Evolutionary conservation across 1,140 invertebrate species (phyloP).

Genomic region (Homarus americanus): DNA sequence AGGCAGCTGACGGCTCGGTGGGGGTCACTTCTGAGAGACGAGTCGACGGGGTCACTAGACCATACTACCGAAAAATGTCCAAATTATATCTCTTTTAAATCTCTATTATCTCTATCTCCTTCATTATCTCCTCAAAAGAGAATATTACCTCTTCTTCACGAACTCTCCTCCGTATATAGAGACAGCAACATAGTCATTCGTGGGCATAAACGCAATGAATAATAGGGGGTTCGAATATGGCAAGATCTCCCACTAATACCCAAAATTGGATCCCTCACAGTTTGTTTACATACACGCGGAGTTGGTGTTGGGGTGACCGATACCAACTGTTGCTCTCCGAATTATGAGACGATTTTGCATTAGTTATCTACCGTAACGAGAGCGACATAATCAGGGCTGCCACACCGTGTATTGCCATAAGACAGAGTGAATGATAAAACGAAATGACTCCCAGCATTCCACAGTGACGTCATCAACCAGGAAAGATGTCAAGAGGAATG

Average conservation of each 20-base stretch:
- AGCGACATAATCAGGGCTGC: no score
- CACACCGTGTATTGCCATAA: no score
- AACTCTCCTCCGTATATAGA: no score
- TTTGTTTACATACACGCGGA: constrained; percentile 48
- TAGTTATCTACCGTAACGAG: no score
- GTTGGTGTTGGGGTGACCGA: background rate
- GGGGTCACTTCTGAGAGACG: background rate
- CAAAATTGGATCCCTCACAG: constrained; percentile 32
- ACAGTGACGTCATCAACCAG: background rate
- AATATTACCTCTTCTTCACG: no score
- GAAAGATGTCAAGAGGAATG: background rate
- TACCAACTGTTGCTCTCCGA: constrained; percentile 3
- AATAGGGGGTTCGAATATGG: background rate
- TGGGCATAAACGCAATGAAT: no score
- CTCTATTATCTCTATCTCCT: no score
- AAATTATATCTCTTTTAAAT: no score
- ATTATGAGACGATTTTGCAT: background rate
- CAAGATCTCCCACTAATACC: constrained; percentile 17
- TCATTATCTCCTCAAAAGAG: no score
- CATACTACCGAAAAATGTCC: background rate
- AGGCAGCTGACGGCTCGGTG: constrained; percentile 31
- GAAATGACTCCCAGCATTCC: background rate
- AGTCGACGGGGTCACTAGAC: constrained; percentile 30
- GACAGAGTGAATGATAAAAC: background rate
- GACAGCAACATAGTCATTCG: no score